Percentiles rank a stretch among this genome's conserved stretches.
Evolutionary conservation across 2,888 invertebrate species (phyloP).

Genomic region (Xylota sylvarum): DNA sequence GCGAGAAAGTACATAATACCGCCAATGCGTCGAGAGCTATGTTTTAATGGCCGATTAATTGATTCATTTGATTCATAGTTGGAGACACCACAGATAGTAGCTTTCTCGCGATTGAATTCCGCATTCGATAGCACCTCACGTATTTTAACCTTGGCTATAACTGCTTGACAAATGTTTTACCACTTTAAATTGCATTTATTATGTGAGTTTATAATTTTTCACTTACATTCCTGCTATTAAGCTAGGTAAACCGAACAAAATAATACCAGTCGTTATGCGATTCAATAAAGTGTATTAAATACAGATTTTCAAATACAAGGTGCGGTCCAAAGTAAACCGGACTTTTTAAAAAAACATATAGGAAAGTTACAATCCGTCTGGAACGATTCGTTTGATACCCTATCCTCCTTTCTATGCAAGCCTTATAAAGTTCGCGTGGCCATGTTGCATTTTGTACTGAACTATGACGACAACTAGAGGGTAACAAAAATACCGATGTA

Average conservation of each 20-base stretch:
- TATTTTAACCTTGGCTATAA: conserved; percentile 33
- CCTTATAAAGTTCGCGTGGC: too few relatives aligned
- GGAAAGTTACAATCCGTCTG: too few relatives aligned
- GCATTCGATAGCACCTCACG: conserved; percentile 30
- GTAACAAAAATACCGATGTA: too few relatives aligned
- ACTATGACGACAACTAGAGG: too few relatives aligned
- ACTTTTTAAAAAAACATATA: too few relatives aligned
- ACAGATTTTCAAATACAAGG: not conserved
- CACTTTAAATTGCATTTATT: not conserved
- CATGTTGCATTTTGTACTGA: too few relatives aligned
- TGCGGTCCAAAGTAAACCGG: too few relatives aligned
- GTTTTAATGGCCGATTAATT: conserved; percentile 10
- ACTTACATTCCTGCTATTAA: not conserved
- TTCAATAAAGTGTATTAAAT: too few relatives aligned
- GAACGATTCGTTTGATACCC: too few relatives aligned
- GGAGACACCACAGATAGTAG: conserved; percentile 7
- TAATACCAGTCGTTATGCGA: too few relatives aligned
- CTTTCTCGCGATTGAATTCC: conserved; percentile 43
- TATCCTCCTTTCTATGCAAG: too few relatives aligned
- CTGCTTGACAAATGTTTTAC: conserved; percentile 27
- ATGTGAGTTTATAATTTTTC: not conserved
- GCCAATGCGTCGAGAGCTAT: conserved; percentile 6
- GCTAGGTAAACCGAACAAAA: too few relatives aligned
- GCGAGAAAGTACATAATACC: conserved; percentile 17
- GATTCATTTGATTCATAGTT: conserved; percentile 36